Percentiles rank a stretch among this genome's conserved stretches.
Evolutionary conservation across 2,113 vertebrate genomes (phyloP).

Genomic region (Tychaedon coryphoeus): DNA sequence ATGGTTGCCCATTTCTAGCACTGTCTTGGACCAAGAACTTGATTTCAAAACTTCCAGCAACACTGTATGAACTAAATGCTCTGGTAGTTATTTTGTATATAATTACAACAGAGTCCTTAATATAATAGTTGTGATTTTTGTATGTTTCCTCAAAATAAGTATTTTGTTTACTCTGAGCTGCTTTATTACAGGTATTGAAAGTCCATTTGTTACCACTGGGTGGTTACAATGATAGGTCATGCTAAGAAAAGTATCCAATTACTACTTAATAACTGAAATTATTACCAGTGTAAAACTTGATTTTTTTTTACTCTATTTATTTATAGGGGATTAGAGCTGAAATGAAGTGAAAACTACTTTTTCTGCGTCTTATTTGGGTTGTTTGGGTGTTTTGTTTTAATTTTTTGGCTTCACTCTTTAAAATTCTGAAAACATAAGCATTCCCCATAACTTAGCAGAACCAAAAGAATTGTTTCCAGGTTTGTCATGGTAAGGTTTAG

Average conservation of each 20-base stretch:
- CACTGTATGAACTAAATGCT: background rate
- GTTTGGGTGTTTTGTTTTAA: background rate
- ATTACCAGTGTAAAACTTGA: background rate
- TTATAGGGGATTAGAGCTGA: background rate
- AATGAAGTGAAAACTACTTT: background rate
- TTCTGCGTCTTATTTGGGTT: background rate
- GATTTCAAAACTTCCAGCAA: background rate
- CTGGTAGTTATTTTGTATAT: background rate
- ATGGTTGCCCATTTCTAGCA: background rate
- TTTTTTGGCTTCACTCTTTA: background rate
- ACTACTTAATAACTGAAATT: background rate
- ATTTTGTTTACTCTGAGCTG: background rate
- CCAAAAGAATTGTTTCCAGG: background rate
- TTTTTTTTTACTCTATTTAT: background rate
- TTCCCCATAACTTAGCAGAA: background rate
- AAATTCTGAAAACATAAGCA: background rate
- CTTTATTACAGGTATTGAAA: background rate
- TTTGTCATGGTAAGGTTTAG: background rate
- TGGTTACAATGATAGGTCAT: background rate
- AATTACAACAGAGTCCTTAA: background rate
- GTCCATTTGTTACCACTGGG: background rate
- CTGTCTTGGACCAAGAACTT: background rate
- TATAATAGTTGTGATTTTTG: background rate
- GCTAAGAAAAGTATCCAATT: background rate
- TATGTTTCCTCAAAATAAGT: background rate